Evolutionary conservation across 2,113 vertebrate genomes (phyloP).

Genomic region (Geothlypis trichas): DNA sequence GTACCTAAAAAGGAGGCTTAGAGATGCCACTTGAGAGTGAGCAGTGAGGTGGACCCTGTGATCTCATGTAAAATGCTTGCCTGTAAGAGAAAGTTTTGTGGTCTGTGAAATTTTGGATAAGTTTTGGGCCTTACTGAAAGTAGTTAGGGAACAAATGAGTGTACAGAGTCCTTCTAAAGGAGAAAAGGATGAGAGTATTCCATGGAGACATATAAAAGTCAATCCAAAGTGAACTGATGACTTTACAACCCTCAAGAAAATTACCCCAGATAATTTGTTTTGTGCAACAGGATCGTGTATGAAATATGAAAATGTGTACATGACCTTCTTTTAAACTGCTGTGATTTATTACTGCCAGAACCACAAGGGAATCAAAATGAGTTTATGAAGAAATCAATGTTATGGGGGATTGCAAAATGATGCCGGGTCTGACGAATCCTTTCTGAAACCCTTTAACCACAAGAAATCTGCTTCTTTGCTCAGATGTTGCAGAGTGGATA

Average conservation of each 20-base stretch:
- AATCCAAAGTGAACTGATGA: conserved; percentile 40
- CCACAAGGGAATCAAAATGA: conserved; percentile 3
- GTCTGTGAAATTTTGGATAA: not conserved
- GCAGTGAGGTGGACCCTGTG: not conserved
- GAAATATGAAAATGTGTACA: conserved; percentile 50
- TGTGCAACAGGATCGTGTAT: not conserved
- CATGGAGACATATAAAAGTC: conserved; percentile 6
- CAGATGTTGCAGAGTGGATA: not conserved
- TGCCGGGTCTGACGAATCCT: not conserved
- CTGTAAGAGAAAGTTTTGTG: not conserved
- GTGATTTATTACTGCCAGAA: conserved; percentile 43
- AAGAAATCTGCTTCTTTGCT: conserved; percentile 20
- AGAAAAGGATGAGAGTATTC: conserved; percentile 31
- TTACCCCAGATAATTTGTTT: conserved; percentile 8
- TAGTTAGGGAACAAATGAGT: conserved; percentile 29
- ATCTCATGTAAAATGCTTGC: not conserved
- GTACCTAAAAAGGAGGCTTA: not conserved
- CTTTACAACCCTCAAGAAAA: conserved; percentile 41
- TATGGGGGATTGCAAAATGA: conserved; percentile 31
- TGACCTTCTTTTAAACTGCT: conserved; percentile 51
- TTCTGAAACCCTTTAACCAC: conserved; percentile 39
- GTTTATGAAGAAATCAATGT: conserved; percentile 3
- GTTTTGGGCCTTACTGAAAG: not conserved
- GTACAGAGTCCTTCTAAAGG: not conserved
- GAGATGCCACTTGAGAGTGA: not conserved